These are phyloP conservation scores for Eupeodes corollae DNA, from an alignment of 1,140 invertebrate species.

Conservation along the genomic window DNA sequence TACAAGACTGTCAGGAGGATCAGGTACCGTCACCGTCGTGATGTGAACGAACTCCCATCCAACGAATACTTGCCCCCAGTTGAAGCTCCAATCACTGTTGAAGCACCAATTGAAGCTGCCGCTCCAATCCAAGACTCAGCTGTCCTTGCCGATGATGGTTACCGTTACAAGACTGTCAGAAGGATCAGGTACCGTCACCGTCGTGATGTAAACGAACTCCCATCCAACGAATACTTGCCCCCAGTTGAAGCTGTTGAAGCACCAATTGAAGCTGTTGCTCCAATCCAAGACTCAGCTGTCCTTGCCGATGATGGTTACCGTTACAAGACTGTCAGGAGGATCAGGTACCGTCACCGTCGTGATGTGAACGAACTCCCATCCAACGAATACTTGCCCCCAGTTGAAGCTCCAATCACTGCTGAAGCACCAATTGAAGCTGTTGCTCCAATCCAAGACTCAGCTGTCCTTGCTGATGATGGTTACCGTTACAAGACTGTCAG, in stretches of 20 bases:
- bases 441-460: constrained; percentile 6
- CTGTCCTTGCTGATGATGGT: constrained; percentile 13
- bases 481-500: constrained; percentile 15
- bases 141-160: constrained; percentile 14
- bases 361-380: constrained; percentile 12
- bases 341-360: constrained; percentile 19
- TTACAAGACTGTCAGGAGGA: constrained; percentile 20
- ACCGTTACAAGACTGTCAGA: constrained; percentile 21
- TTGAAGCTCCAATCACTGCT: neutral
- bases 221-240: constrained; percentile 13
- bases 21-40: constrained; percentile 19
- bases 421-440: too few species aligned
- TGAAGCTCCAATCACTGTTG: constrained; percentile 7
- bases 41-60: constrained; percentile 11
- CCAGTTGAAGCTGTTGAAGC: constrained; percentile 6
- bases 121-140: constrained; percentile 9
- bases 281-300: constrained; percentile 11
- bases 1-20: constrained; percentile 21
- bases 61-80: constrained; percentile 14
- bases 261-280: constrained; percentile 4
- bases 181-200: constrained; percentile 18
- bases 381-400: constrained; percentile 13
- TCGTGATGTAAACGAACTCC: constrained; percentile 15
- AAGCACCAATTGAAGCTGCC: constrained; percentile 8
- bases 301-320: constrained; percentile 16